These are phyloP conservation scores for Paradoxurus hermaphroditus DNA, from an alignment of 2,113 vertebrate genomes.

Conservation along the genomic window DNA sequence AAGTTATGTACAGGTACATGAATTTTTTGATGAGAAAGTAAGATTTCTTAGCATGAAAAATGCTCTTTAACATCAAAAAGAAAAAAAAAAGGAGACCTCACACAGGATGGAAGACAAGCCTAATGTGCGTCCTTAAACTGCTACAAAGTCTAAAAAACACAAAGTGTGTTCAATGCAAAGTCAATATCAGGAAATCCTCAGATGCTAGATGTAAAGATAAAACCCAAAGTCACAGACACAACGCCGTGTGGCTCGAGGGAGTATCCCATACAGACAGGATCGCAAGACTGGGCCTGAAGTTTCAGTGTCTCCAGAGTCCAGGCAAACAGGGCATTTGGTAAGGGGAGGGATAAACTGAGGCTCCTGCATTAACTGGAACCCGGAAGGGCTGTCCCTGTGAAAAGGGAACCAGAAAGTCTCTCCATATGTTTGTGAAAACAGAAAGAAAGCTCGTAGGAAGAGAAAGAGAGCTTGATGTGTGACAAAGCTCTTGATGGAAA, in stretches of 20 bases:
- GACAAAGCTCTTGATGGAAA: neutral
- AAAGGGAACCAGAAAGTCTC: neutral
- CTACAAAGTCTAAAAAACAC: neutral
- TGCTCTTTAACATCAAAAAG: neutral
- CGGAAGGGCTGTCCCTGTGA: neutral
- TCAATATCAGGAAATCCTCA: neutral
- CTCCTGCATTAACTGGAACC: rapidly evolving
- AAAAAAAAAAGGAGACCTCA: neutral
- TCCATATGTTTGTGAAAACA: neutral
- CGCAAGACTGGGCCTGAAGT: rapidly evolving
- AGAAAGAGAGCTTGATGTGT: neutral
- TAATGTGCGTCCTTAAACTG: neutral
- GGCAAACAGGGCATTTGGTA: neutral
- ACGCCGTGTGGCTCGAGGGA: too few relatives aligned
- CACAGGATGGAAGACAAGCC: neutral
- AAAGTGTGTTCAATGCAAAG: neutral
- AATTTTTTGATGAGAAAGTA: neutral
- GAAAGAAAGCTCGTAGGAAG: neutral
- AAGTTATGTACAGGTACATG: neutral
- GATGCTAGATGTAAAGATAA: neutral
- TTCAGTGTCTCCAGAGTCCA: neutral
- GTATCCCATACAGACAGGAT: neutral
- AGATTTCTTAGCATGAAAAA: neutral
- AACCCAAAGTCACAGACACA: neutral
- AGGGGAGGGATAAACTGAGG: neutral